Conservation (phyloP, 92 coral and sea anemone species). For the Palythoa grandis region DNA sequence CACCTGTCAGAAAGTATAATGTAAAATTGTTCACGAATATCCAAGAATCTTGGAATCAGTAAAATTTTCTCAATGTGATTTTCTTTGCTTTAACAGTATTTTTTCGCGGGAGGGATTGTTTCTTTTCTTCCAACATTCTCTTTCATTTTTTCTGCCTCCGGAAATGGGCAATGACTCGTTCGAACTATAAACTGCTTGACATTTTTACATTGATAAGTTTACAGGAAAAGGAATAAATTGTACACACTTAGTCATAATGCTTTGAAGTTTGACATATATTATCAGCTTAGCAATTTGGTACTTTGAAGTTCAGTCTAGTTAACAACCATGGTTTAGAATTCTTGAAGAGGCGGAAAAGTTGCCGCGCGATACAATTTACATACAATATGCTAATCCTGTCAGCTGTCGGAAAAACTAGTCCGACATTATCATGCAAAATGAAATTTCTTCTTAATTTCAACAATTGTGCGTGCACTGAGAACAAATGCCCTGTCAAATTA, state of each 20-base stretch:
- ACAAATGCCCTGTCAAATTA: neutral
- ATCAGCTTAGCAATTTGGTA: neutral
- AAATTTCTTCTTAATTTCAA: neutral
- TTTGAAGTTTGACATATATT: neutral
- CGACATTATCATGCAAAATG: neutral
- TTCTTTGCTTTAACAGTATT: too few species aligned
- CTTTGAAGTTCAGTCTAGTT: neutral
- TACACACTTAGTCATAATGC: neutral
- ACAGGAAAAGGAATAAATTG: neutral
- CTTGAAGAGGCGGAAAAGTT: neutral
- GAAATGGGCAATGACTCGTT: too few species aligned
- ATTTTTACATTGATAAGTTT: neutral
- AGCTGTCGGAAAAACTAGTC: conserved; percentile 1
- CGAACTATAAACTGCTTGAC: neutral
- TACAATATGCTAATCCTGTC: neutral
- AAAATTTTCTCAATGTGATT: too few species aligned
- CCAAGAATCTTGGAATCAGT: too few species aligned
- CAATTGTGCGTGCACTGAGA: neutral
- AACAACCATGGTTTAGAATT: neutral
- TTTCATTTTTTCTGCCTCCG: too few species aligned
- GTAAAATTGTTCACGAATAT: too few species aligned
- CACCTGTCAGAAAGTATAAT: too few species aligned
- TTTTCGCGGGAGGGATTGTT: too few species aligned
- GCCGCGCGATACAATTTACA: neutral
- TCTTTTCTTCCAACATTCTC: too few species aligned